These are phyloP conservation scores for Styela clava DNA, from an alignment of 23 tunicate species.

Conservation along the genomic window DNA sequence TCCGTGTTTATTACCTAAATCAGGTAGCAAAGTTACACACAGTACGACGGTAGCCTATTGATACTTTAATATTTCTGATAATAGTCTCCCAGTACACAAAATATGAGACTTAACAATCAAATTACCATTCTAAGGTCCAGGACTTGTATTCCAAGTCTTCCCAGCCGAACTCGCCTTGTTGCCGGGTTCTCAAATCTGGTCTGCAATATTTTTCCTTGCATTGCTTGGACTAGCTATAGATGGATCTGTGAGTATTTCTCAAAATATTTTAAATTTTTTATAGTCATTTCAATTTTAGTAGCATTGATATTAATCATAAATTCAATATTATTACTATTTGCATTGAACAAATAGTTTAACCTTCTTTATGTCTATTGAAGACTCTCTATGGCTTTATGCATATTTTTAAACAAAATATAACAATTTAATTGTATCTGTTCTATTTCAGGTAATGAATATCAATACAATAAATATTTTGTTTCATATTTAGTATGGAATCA, in stretches of 20 bases:
- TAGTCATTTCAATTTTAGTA: no score
- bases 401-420: background rate
- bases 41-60: no score
- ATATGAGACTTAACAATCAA: background rate
- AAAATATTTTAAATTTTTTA: background rate
- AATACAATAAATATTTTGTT: background rate
- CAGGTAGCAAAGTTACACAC: no score
- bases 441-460: background rate
- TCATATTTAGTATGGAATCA: slow-evolving; percentile 1
- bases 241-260: slow-evolving; percentile 57
- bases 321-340: background rate
- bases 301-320: no score
- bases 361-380: background rate
- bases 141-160: slow-evolving; percentile 59
- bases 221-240: slow-evolving; percentile 51
- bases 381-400: background rate
- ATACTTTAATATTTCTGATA: background rate
- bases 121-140: slow-evolving; percentile 37
- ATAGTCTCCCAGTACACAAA: background rate
- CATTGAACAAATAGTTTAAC: background rate
- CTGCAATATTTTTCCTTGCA: slow-evolving; percentile 50
- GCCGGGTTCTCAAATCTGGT: slow-evolving; percentile 47
- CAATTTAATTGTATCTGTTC: background rate
- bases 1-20: no score
- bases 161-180: slow-evolving; percentile 45